Conservation (phyloP, 2,797 vertebrate genomes). For the Danio jaintianensis region DNA sequence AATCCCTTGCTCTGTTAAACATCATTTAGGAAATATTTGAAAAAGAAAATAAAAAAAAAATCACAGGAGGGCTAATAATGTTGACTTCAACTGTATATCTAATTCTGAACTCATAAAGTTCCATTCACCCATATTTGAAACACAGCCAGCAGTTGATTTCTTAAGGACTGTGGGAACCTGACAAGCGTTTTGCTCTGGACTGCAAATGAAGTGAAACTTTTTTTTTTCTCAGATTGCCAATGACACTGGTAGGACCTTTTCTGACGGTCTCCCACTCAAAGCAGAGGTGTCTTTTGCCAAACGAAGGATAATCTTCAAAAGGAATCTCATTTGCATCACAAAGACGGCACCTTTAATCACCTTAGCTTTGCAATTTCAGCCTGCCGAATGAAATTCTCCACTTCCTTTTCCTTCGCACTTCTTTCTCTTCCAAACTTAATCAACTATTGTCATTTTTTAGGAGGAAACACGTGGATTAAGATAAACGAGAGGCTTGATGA, state of each 20-base stretch:
- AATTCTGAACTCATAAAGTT: no score
- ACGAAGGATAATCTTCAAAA: constrained; percentile 46
- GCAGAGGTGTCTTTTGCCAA: constrained; percentile 48
- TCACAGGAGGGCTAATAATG: no score
- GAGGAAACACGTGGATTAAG: constrained; percentile 38
- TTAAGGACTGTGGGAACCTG: not conserved
- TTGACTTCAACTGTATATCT: no score
- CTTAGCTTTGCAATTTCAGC: constrained; percentile 38
- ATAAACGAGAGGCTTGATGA: constrained; percentile 48
- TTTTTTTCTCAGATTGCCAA: constrained; percentile 31
- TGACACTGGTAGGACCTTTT: constrained; percentile 38
- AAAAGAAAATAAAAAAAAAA: no score
- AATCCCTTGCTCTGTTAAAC: no score
- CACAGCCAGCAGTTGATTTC: not conserved
- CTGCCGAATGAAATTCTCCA: constrained; percentile 30
- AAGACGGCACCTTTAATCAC: constrained; percentile 53
- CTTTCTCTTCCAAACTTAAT: constrained; percentile 49
- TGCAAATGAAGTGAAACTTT: constrained; percentile 45
- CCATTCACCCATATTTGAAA: not conserved
- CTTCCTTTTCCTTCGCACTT: constrained; percentile 19
- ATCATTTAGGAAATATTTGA: no score
- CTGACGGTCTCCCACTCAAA: constrained; percentile 12
- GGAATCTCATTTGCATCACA: constrained; percentile 50
- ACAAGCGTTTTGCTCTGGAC: not conserved
- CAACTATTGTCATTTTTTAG: constrained; percentile 48